Percentiles rank a stretch among this genome's conserved stretches.
These are phyloP conservation scores for Genyomyrus donnyi DNA, from an alignment of 2,113 vertebrate genomes.

Conservation along the genomic window DNA sequence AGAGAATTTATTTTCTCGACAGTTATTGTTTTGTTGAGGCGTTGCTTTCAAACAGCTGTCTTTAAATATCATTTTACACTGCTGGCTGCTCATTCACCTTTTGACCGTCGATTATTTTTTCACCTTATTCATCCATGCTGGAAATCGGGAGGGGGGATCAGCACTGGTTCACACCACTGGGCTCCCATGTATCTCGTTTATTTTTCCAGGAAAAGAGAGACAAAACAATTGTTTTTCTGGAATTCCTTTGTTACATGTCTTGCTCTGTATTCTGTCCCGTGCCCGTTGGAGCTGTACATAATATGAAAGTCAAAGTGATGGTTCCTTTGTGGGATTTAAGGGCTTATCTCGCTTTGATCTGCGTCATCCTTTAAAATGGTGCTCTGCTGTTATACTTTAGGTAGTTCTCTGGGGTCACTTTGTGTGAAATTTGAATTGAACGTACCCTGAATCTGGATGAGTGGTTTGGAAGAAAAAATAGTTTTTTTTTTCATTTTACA, in stretches of 20 bases:
- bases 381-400: background rate
- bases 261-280: background rate
- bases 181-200: background rate
- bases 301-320: background rate
- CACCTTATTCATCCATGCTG: background rate
- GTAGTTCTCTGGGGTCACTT: background rate
- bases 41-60: background rate
- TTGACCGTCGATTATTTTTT: background rate
- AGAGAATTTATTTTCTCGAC: background rate
- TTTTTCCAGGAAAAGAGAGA: conserved; percentile 1
- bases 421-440: background rate
- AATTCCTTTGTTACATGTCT: background rate
- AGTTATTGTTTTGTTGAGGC: background rate
- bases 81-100: background rate
- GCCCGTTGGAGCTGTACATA: background rate
- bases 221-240: background rate
- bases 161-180: background rate
- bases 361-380: background rate
- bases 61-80: background rate
- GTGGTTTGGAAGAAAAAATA: background rate
- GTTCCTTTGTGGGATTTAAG: background rate
- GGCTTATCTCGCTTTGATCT: background rate
- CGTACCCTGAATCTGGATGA: background rate
- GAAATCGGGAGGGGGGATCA: background rate
- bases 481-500: background rate